Conservation (phyloP, 2,888 invertebrate genomes). For the Tenthredo mesomela region DNA sequence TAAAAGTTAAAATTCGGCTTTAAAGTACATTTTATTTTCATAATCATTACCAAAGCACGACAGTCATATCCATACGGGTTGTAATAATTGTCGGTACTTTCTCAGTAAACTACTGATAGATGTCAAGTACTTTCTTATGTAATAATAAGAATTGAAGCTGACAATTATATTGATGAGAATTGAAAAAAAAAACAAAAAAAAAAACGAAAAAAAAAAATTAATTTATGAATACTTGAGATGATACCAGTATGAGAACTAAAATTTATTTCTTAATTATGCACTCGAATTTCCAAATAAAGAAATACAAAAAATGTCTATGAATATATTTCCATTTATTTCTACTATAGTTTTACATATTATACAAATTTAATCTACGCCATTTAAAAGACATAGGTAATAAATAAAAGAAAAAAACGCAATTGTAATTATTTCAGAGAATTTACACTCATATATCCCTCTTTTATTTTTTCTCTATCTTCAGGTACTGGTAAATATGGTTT, state of each 20-base stretch:
- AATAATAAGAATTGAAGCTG: neutral
- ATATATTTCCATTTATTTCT: neutral
- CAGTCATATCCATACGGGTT: constrained; percentile 18
- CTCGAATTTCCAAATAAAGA: constrained; percentile 30
- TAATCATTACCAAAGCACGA: constrained; percentile 18
- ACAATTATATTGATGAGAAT: constrained; percentile 13
- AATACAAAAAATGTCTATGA: constrained; percentile 17
- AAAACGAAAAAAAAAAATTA: neutral
- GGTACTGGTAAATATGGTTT: constrained; percentile 84
- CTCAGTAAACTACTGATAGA: neutral
- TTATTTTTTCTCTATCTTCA: constrained; percentile 85
- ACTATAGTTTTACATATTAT: constrained; percentile 31
- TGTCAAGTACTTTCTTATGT: constrained; percentile 16
- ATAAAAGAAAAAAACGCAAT: neutral
- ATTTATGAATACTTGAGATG: neutral
- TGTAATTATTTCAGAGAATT: neutral
- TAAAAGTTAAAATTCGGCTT: constrained; percentile 26
- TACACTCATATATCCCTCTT: constrained; percentile 81
- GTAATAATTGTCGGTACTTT: neutral
- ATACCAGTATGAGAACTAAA: neutral
- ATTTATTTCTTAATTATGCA: constrained; percentile 11
- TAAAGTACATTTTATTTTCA: constrained; percentile 8
- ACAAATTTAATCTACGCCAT: constrained; percentile 47
- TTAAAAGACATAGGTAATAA: neutral
- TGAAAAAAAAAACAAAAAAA: neutral